phyloP scores from a whole-genome alignment of 1,140 invertebrate species.

The Helicoverpa armigera region DNA sequence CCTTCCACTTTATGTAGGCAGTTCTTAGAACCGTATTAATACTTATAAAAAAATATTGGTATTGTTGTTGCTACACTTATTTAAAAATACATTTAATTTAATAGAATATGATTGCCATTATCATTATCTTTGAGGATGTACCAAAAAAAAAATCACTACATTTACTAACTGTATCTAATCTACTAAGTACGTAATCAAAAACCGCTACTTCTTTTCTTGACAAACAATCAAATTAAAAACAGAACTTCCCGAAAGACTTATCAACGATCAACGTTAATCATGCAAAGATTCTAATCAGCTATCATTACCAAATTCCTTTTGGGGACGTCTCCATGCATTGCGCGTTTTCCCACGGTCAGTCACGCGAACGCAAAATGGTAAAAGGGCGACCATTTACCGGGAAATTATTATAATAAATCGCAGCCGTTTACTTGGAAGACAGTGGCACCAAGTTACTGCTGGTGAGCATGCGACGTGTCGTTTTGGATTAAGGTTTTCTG shows the following conservation, averaged over 20 bases:
- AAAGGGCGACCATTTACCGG: constrained; percentile 56
- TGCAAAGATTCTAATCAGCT: constrained; percentile 25
- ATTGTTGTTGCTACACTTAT: too few species aligned
- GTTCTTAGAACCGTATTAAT: too few species aligned
- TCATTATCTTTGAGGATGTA: too few species aligned
- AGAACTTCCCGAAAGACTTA: background rate
- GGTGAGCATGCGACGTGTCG: constrained; percentile 68
- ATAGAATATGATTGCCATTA: too few species aligned
- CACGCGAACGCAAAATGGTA: constrained; percentile 34
- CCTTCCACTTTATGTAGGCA: too few species aligned
- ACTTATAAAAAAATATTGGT: too few species aligned
- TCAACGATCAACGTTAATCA: background rate
- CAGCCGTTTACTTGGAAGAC: constrained; percentile 63
- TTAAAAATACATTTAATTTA: too few species aligned
- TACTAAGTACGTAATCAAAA: too few species aligned
- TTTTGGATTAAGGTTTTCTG: constrained; percentile 57
- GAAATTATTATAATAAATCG: constrained; percentile 67
- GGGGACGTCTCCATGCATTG: constrained; percentile 33
- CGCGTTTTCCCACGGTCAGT: constrained; percentile 6
- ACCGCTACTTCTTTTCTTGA: background rate
- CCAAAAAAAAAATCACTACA: too few species aligned
- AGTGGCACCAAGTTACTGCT: constrained; percentile 64
- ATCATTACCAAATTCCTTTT: constrained; percentile 25
- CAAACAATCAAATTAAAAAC: background rate
- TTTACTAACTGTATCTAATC: too few species aligned